Evolutionary conservation across 2,113 vertebrate species (phyloP), one percentile per base, ranked within the genome.

Genomic region (Petaurus breviceps): DNA sequence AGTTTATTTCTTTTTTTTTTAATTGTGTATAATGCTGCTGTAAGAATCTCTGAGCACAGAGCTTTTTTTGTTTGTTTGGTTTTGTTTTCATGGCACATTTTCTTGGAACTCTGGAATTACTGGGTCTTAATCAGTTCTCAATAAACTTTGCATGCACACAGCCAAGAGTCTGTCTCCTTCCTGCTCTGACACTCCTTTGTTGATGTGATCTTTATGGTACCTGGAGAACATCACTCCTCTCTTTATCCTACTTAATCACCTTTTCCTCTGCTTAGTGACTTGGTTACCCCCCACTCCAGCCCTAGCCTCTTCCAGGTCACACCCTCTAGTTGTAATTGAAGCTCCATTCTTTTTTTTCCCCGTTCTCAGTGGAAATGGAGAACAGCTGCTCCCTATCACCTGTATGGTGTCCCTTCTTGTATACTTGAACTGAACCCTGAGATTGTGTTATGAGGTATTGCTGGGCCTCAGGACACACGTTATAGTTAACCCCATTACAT

Each of bases 371-470:
- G 55, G 91, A 93, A 95, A 94, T 93, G 61, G 94, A 96, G 51
- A 47, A n/a, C 96, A 98, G 98, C 95, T 97, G 96, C 96, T 97
- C 96, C 96, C 96, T 95, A 89, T 97, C 96, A 53, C 96, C 95
- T 92, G 89, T 90, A 84, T 50, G 3, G n/a, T 53, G 96, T 97
- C 91, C 97, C 95, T 97, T 96, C n/a, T 84, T 50, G 9, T 49
- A 84, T 50, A 61, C 96, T 98, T 96, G 97, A 97, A 97, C 95
- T 57, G 97, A 37, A 95, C 93, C 57, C 31, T 68, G 92, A 94
- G 90, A 92, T 92, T 0, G 0, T 95, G 90, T 92, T 90, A 92
- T 57, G 90, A 95, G 93, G 84, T 92, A 95, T 97, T 55, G 51
- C 91, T 92, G 24, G 61, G 96, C 54, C 95, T 16, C 46, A 94